These are phyloP conservation scores for Erpetoichthys calabaricus DNA, from an alignment of 2,797 vertebrate genomes.

Conservation along the genomic window DNA sequence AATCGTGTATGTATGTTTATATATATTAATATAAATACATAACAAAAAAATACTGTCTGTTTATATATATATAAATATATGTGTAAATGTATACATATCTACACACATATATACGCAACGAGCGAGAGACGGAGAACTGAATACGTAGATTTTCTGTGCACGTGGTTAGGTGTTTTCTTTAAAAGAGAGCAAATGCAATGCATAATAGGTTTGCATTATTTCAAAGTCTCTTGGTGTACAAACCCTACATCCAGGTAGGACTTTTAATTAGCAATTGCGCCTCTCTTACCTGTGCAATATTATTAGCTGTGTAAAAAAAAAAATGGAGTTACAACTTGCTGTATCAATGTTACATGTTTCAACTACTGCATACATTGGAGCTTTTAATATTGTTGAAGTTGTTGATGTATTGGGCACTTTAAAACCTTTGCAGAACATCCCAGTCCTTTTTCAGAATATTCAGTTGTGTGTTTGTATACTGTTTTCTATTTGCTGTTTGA, in stretches of 20 bases:
- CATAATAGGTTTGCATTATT: conserved; percentile 16
- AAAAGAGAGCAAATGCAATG: conserved; percentile 11
- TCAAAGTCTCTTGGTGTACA: conserved; percentile 10
- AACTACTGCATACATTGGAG: conserved; percentile 27
- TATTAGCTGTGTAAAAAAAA: conserved; percentile 25
- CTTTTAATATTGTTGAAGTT: conserved; percentile 24
- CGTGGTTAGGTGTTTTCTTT: conserved; percentile 17
- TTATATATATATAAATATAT: conserved; percentile 5
- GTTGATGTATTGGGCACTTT: conserved; percentile 31
- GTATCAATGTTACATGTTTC: conserved; percentile 33
- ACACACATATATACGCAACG: neutral
- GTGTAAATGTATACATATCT: neutral
- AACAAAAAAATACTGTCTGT: conserved; percentile 5
- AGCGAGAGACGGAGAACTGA: too few relatives aligned
- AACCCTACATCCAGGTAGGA: neutral
- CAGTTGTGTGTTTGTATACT: conserved; percentile 29
- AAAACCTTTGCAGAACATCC: conserved; percentile 22
- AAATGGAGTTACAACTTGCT: conserved; percentile 18
- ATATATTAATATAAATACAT: conserved; percentile 6
- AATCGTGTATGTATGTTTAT: conserved; percentile 5
- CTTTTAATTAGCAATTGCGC: neutral
- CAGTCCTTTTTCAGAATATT: conserved; percentile 24
- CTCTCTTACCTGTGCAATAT: conserved; percentile 29
- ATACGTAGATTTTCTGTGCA: neutral
- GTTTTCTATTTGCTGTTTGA: conserved; percentile 32